Evolutionary conservation across 2,113 vertebrate species (phyloP).

Genomic region (Micronisus gabar): DNA sequence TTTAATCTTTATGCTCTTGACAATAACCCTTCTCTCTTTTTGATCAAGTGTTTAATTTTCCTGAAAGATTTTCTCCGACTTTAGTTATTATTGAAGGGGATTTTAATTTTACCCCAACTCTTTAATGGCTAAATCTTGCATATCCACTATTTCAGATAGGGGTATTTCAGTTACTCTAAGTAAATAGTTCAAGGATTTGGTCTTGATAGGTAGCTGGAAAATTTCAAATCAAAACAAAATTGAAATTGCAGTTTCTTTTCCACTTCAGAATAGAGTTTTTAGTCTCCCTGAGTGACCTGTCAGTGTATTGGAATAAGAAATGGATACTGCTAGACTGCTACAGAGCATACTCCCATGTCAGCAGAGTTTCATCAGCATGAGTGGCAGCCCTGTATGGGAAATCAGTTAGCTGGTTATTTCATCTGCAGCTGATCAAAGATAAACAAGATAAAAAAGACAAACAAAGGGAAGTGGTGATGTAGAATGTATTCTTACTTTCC

Average conservation of each 20-base stretch:
- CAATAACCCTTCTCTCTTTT: constrained; percentile 69
- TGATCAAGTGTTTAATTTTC: constrained; percentile 81
- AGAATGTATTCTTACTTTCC: constrained; percentile 12
- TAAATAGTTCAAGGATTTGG: constrained; percentile 75
- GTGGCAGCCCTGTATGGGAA: constrained; percentile 30
- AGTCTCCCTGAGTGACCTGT: constrained; percentile 35
- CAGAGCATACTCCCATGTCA: constrained; percentile 1
- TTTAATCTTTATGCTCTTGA: constrained; percentile 73
- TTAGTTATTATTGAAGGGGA: constrained; percentile 71
- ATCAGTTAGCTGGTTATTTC: constrained; percentile 49
- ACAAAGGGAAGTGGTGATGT: constrained; percentile 40
- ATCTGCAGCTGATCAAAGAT: constrained; percentile 61
- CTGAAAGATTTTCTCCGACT: constrained; percentile 76
- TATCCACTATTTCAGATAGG: constrained; percentile 68
- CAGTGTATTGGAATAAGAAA: constrained; percentile 38
- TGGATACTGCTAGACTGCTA: constrained; percentile 31
- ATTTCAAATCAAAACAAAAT: constrained; percentile 66
- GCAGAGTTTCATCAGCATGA: constrained; percentile 19
- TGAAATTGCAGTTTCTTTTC: constrained; percentile 48
- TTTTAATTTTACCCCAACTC: constrained; percentile 72
- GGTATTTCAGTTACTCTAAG: constrained; percentile 74
- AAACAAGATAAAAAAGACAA: constrained; percentile 47
- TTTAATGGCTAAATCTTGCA: constrained; percentile 75
- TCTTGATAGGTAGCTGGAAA: constrained; percentile 61
- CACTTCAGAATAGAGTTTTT: constrained; percentile 25